phyloP scores from a whole-genome alignment of 1,140 invertebrate genomes.

The Pogonognathellus flavescens region DNA sequence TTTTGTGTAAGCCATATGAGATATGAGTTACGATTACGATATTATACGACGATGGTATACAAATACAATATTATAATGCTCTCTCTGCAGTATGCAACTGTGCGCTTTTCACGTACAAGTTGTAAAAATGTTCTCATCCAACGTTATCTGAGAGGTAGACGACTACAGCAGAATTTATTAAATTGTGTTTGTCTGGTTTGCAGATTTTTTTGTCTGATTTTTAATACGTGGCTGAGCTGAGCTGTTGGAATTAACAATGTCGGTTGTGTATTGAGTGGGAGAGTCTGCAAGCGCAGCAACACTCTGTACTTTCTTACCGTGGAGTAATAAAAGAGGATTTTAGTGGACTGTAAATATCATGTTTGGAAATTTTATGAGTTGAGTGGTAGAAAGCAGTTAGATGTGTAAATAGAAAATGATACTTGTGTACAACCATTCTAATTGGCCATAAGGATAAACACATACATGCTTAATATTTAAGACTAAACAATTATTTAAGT shows the following conservation, averaged over 20 bases:
- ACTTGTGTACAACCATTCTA: background rate
- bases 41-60: too few species aligned
- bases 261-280: conserved; percentile 5
- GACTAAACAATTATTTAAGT: conserved; percentile 21
- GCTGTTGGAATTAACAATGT: conserved; percentile 16
- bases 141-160: conserved; percentile 1
- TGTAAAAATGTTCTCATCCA: background rate
- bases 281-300: conserved; percentile 5
- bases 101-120: conserved; percentile 1
- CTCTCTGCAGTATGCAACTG: background rate
- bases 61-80: too few species aligned
- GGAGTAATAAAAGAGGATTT: conserved; percentile 30
- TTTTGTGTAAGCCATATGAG: too few species aligned
- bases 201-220: conserved; percentile 47
- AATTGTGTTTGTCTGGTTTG: conserved; percentile 46
- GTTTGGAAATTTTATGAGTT: conserved; percentile 34
- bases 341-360: conserved; percentile 31
- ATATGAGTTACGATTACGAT: too few species aligned
- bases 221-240: conserved; percentile 9
- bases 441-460: background rate
- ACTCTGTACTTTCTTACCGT: background rate
- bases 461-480: conserved; percentile 6
- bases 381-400: conserved; percentile 23
- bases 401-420: conserved; percentile 27
- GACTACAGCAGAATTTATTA: conserved; percentile 6